Percentiles rank a stretch among this genome's conserved stretches.
These are phyloP conservation scores for Pelodiscus sinensis DNA, from an alignment of 2,113 vertebrate genomes.

Conservation along the genomic window DNA sequence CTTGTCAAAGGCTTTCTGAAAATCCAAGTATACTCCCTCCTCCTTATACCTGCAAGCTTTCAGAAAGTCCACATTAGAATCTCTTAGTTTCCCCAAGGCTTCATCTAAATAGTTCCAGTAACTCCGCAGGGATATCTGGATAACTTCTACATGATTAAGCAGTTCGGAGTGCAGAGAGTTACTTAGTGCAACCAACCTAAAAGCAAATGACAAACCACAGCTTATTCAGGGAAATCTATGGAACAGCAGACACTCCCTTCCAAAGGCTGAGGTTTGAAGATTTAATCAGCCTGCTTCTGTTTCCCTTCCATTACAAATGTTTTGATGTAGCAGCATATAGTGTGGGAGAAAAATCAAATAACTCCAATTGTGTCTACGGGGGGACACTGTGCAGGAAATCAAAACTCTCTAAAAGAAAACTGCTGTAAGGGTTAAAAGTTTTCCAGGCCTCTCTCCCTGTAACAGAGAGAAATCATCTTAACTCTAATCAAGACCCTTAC, in stretches of 20 bases:
- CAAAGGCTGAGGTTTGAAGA: background rate
- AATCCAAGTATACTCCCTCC: too few species aligned
- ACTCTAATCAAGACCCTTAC: too few species aligned
- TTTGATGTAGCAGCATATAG: background rate
- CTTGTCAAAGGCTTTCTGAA: too few species aligned
- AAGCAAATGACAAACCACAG: background rate
- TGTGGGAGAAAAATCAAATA: too few species aligned
- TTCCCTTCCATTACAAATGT: background rate
- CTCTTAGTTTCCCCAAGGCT: constrained; percentile 77
- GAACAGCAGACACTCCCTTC: background rate
- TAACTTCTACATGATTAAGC: constrained; percentile 65
- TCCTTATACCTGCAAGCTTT: constrained; percentile 80
- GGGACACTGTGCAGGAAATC: too few species aligned
- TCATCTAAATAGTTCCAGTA: constrained; percentile 81
- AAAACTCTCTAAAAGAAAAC: too few species aligned
- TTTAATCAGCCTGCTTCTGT: background rate
- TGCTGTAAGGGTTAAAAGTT: too few species aligned
- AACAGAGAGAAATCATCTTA: too few species aligned
- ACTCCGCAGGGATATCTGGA: constrained; percentile 75
- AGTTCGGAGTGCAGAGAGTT: constrained; percentile 70
- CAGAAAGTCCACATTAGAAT: constrained; percentile 75
- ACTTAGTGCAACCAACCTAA: constrained; percentile 75
- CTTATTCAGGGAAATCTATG: background rate
- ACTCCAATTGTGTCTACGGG: too few species aligned
- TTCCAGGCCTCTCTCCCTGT: too few species aligned